Conservation (phyloP, 2,113 vertebrate species). For the Epinephelus cyanopodus region DNA sequence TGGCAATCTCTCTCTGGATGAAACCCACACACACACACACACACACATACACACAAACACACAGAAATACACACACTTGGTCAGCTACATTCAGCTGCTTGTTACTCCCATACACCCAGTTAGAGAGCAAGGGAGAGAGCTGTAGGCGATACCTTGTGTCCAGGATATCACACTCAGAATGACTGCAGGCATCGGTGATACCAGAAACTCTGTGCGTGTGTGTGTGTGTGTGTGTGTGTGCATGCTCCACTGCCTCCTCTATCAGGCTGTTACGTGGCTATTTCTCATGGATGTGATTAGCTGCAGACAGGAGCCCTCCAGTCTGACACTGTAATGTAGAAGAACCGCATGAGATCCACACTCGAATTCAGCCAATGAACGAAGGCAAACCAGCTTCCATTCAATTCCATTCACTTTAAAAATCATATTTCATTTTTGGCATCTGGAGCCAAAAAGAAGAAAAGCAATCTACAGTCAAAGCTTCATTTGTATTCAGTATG, state of each 20-base stretch:
- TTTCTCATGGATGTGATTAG: conserved; percentile 72
- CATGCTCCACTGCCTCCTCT: conserved; percentile 43
- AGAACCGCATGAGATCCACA: conserved; percentile 52
- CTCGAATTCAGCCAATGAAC: conserved; percentile 35
- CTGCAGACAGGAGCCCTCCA: conserved; percentile 62
- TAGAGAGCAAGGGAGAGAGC: conserved; percentile 27
- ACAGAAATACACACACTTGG: conserved; percentile 10
- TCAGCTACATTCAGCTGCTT: conserved; percentile 39
- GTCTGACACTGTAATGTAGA: conserved; percentile 60
- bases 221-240: conserved; percentile 13
- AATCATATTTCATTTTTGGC: conserved; percentile 32
- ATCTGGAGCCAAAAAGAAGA: not conserved
- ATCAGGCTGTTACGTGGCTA: conserved; percentile 48
- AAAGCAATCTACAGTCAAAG: conserved; percentile 6
- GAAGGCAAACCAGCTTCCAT: conserved; percentile 48
- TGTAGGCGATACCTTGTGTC: conserved; percentile 52
- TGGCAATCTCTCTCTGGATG: conserved; percentile 49
- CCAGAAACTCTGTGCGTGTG: conserved; percentile 29
- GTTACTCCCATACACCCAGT: conserved; percentile 38
- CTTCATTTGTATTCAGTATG: conserved; percentile 8
- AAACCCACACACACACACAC: conserved; percentile 8
- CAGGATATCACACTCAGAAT: conserved; percentile 59
- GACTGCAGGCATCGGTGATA: conserved; percentile 52
- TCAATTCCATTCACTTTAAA: conserved; percentile 37
- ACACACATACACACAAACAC: not conserved